Percentiles rank a stretch among this genome's conserved stretches.
These are phyloP conservation scores for Cirrhinus molitorella DNA, from an alignment of 2,797 vertebrate species.

Conservation along the genomic window DNA sequence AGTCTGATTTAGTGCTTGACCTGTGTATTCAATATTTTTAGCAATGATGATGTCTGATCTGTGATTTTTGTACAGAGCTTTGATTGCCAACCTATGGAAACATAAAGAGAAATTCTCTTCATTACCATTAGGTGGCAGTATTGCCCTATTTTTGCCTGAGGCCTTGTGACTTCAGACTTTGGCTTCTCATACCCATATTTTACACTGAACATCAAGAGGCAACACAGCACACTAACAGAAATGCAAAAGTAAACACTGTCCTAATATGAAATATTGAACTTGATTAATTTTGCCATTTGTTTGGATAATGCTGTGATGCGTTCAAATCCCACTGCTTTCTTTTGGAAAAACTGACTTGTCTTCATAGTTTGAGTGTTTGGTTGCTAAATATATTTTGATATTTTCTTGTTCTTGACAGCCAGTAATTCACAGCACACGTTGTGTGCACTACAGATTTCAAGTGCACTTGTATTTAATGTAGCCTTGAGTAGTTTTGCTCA, in stretches of 20 bases:
- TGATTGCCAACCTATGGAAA: neutral
- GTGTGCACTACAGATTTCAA: neutral
- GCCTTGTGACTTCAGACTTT: neutral
- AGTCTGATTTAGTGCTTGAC: neutral
- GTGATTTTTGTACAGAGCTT: neutral
- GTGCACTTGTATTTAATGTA: neutral
- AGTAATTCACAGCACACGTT: neutral
- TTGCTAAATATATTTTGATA: neutral
- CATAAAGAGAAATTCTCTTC: neutral
- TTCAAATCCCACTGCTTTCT: neutral
- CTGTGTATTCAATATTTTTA: neutral
- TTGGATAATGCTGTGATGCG: neutral
- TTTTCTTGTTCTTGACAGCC: neutral
- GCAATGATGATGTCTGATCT: neutral
- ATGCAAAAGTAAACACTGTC: neutral
- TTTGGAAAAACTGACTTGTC: constrained; percentile 2
- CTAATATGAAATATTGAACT: neutral
- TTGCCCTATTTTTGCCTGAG: constrained; percentile 63
- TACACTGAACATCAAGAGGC: neutral
- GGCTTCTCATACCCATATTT: constrained; percentile 16
- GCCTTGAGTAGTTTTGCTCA: neutral
- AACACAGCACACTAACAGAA: neutral
- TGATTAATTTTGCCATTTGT: neutral
- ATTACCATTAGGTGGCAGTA: constrained; percentile 76
- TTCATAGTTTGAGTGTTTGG: neutral